Conservation (phyloP, 1,140 invertebrate species). For the Pogonognathellus flavescens region DNA sequence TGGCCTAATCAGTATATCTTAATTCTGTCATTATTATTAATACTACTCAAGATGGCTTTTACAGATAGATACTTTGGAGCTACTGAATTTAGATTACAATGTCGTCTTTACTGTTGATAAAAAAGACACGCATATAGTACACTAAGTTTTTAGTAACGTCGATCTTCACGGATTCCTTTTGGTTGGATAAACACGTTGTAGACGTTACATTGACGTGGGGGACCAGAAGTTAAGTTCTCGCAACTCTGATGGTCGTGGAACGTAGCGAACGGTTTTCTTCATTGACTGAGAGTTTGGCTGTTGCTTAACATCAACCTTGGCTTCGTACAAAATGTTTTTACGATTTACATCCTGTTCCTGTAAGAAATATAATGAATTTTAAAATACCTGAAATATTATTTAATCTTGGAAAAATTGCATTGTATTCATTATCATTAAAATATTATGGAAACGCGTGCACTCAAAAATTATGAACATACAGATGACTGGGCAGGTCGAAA, state of each 20-base stretch:
- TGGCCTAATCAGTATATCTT: too few relatives aligned
- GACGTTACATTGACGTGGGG: constrained; percentile 82
- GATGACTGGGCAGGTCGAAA: constrained; percentile 55
- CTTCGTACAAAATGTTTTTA: constrained; percentile 59
- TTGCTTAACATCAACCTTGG: constrained; percentile 57
- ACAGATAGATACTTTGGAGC: too few relatives aligned
- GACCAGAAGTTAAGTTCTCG: constrained; percentile 88
- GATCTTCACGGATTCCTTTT: neutral
- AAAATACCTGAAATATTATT: neutral
- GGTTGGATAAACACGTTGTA: neutral
- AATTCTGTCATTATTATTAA: too few relatives aligned
- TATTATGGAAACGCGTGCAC: too few relatives aligned
- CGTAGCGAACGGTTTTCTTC: constrained; percentile 61
- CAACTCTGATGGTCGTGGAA: constrained; percentile 76
- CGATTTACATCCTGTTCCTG: constrained; percentile 1
- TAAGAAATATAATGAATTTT: neutral
- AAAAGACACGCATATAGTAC: too few relatives aligned
- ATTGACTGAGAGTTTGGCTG: constrained; percentile 23
- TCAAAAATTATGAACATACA: constrained; percentile 35
- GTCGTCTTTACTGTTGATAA: too few relatives aligned
- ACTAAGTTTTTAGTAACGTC: neutral
- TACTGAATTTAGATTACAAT: too few relatives aligned
- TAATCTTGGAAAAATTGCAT: neutral
- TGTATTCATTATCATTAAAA: too few relatives aligned
- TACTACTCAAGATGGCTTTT: too few relatives aligned